Percentiles rank a stretch among this genome's conserved stretches.
phyloP scores from a whole-genome alignment of 2,113 vertebrate species.

The Gallinago undulata region DNA sequence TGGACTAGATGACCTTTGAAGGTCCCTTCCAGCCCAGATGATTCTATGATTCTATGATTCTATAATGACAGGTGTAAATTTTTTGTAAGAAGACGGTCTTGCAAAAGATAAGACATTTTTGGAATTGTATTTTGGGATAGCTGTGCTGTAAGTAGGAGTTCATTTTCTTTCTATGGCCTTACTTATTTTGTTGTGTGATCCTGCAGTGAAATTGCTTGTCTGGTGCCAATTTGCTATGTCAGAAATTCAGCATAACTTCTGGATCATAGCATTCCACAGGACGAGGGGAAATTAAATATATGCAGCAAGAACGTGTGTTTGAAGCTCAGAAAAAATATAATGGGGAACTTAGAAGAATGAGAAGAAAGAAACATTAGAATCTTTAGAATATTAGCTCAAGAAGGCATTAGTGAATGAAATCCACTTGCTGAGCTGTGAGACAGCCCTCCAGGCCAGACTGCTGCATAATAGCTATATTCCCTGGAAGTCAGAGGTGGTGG shows the following conservation, averaged over 20 bases:
- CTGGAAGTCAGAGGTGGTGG: neutral
- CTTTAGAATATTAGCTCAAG: neutral
- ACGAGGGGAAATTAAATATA: neutral
- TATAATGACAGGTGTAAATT: neutral
- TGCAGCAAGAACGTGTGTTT: neutral
- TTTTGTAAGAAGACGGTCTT: neutral
- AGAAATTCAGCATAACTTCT: slow-evolving; percentile 2
- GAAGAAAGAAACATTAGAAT: neutral
- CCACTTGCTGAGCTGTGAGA: fast-evolving
- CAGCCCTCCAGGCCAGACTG: neutral
- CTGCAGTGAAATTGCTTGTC: neutral
- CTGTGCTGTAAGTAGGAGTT: neutral
- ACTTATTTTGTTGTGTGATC: neutral
- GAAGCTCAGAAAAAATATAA: neutral
- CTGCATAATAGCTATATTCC: neutral
- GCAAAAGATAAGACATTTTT: neutral
- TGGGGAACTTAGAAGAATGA: neutral
- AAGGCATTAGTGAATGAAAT: neutral
- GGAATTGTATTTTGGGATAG: neutral
- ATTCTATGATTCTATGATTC: too few relatives aligned
- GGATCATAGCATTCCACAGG: neutral
- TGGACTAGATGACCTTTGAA: too few relatives aligned
- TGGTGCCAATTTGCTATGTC: slow-evolving; percentile 7
- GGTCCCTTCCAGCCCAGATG: too few relatives aligned
- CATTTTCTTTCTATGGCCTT: neutral